These are phyloP conservation scores for Halocynthia roretzi DNA, from an alignment of 23 tunicate genomes.

Conservation along the genomic window DNA sequence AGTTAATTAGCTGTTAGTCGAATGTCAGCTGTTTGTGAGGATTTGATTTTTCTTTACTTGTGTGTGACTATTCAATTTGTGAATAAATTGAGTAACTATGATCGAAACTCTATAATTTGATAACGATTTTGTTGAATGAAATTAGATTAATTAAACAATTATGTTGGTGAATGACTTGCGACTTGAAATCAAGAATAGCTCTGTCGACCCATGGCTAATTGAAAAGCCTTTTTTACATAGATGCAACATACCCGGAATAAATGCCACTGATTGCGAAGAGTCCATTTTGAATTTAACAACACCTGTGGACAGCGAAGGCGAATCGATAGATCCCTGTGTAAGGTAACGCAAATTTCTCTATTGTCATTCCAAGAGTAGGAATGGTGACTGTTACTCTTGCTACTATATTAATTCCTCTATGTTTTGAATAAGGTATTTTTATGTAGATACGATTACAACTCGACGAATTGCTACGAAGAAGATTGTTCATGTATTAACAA, in stretches of 20 bases:
- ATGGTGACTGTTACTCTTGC: not conserved
- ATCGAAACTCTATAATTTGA: too few species aligned
- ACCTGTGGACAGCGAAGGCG: not conserved
- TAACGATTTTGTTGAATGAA: too few species aligned
- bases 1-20: too few species aligned
- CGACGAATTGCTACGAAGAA: not conserved
- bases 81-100: too few species aligned
- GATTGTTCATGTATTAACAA: slow-evolving; percentile 5
- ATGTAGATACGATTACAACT: not conserved
- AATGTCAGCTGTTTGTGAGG: too few species aligned
- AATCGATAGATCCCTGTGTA: not conserved
- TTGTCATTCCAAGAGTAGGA: not conserved
- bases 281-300: slow-evolving; percentile 1
- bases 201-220: too few species aligned
- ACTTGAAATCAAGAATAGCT: too few species aligned
- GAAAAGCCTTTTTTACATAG: not conserved
- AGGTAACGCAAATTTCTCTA: not conserved
- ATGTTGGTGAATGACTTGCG: too few species aligned
- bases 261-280: not conserved
- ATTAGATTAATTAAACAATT: too few species aligned
- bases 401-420: too few species aligned
- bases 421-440: not conserved
- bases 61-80: too few species aligned
- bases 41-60: too few species aligned
- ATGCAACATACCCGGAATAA: slow-evolving; percentile 23